Percentiles rank a stretch among this genome's conserved stretches.
phyloP scores from a whole-genome alignment of 2,888 invertebrate species.

The Pseudococcus longispinus region DNA sequence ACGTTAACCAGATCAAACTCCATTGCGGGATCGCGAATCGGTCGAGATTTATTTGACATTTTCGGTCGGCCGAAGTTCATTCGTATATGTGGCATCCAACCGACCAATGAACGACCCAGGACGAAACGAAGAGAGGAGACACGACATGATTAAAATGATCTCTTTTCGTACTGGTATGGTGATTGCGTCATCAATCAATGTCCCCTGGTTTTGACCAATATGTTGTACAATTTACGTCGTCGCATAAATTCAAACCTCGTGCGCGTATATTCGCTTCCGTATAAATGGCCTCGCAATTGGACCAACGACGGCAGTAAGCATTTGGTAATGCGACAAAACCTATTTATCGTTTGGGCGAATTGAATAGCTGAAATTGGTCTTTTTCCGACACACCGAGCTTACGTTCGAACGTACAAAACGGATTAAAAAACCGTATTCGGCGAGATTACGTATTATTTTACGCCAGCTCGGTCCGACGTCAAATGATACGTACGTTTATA shows the following conservation, averaged over 20 bases:
- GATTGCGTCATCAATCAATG: conserved; percentile 43
- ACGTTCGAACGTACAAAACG: background rate
- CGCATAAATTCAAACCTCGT: conserved; percentile 26
- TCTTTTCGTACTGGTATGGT: background rate
- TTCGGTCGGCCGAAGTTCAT: conserved; percentile 7
- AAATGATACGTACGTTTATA: background rate
- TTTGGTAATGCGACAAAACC: conserved; percentile 4
- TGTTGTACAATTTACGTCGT: background rate
- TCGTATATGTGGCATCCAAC: background rate
- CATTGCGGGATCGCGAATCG: background rate
- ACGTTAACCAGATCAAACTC: conserved; percentile 15
- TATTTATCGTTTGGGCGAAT: background rate
- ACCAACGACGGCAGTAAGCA: background rate
- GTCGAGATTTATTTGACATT: conserved; percentile 38
- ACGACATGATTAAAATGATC: conserved; percentile 32
- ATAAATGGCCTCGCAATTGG: background rate
- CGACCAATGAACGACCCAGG: background rate
- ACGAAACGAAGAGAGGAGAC: no score
- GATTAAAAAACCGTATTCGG: background rate
- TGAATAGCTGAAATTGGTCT: background rate
- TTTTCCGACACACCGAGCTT: background rate
- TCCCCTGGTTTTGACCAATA: conserved; percentile 29
- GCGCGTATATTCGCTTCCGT: background rate
- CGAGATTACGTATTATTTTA: background rate
- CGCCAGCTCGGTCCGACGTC: no score